phyloP scores from a whole-genome alignment of 1,140 invertebrate species.

The Melitaea cinxia region DNA sequence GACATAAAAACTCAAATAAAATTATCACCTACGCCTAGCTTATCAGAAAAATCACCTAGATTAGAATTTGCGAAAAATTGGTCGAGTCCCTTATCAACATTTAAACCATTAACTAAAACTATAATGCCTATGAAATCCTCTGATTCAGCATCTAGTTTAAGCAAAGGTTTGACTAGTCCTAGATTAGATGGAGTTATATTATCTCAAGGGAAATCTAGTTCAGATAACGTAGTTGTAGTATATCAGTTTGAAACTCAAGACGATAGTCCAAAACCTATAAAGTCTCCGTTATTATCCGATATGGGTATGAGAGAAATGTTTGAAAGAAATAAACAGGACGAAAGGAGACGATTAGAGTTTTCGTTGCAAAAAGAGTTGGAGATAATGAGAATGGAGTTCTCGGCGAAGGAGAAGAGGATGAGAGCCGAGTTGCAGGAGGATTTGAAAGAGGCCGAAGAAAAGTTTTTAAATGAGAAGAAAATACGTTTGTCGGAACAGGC shows the following conservation, averaged over 20 bases:
- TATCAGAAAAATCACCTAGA: conserved; percentile 64
- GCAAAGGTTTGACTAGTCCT: conserved; percentile 63
- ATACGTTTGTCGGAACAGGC: conserved; percentile 74
- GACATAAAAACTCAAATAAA: conserved; percentile 54
- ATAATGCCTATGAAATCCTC: conserved; percentile 57
- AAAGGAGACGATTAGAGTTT: conserved; percentile 66
- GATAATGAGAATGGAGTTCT: conserved; percentile 70
- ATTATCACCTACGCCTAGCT: conserved; percentile 58
- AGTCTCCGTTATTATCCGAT: conserved; percentile 34
- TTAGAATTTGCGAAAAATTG: conserved; percentile 64
- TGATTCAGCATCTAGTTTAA: conserved; percentile 61
- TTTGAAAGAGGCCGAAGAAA: conserved; percentile 80
- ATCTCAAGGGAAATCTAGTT: conserved; percentile 72
- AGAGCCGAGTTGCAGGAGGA: conserved; percentile 79
- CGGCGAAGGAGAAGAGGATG: conserved; percentile 71
- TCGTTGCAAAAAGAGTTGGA: conserved; percentile 71
- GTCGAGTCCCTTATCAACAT: conserved; percentile 63
- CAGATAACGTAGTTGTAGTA: conserved; percentile 72
- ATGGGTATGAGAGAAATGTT: conserved; percentile 33
- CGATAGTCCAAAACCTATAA: conserved; percentile 53
- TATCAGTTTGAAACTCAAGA: conserved; percentile 75
- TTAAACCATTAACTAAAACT: conserved; percentile 64
- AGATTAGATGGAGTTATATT: conserved; percentile 71
- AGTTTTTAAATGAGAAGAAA: conserved; percentile 81
- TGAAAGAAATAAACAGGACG: conserved; percentile 52